A percentile compares a stretch with the other conserved stretches of the same genome.
phyloP scores from a whole-genome alignment of 1,140 invertebrate genomes.

The Calliopsis andreniformis region DNA sequence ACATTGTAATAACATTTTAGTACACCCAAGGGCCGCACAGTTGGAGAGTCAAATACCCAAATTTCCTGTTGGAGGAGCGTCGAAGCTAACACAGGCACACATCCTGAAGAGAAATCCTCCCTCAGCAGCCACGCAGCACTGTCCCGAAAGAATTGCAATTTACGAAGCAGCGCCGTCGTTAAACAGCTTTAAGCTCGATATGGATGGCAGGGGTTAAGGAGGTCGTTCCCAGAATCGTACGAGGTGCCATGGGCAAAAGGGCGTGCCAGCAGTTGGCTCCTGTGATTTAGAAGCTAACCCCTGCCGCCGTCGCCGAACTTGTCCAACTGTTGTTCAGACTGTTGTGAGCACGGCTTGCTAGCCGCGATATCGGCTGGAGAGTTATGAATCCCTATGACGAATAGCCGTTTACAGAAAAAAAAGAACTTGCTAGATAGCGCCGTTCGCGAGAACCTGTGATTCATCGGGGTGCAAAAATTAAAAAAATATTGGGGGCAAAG shows the following conservation, averaged over 20 bases:
- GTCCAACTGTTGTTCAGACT: conserved; percentile 57
- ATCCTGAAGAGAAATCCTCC: conserved; percentile 52
- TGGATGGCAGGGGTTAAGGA: conserved; percentile 63
- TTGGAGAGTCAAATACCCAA: not conserved
- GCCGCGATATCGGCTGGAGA: conserved; percentile 42
- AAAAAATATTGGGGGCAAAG: too few relatives aligned
- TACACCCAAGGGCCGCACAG: not conserved
- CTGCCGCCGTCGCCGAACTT: conserved; percentile 39
- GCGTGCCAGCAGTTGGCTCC: conserved; percentile 35
- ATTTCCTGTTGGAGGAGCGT: conserved; percentile 15
- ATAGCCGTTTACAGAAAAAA: conserved; percentile 19
- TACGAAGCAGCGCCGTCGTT: conserved; percentile 71
- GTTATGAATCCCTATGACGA: conserved; percentile 51
- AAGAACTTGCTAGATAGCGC: not conserved
- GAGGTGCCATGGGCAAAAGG: conserved; percentile 38
- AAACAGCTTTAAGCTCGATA: conserved; percentile 76
- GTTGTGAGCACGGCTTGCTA: conserved; percentile 35
- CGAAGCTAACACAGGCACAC: conserved; percentile 3
- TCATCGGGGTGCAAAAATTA: not conserved
- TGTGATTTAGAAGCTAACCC: conserved; percentile 51
- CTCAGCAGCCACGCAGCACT: conserved; percentile 4
- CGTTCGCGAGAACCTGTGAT: conserved; percentile 16
- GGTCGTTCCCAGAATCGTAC: conserved; percentile 52
- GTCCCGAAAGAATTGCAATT: conserved; percentile 67
- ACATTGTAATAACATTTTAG: too few relatives aligned